Conservation (phyloP, 2,888 invertebrate genomes). For the Morinoia aosen region DNA sequence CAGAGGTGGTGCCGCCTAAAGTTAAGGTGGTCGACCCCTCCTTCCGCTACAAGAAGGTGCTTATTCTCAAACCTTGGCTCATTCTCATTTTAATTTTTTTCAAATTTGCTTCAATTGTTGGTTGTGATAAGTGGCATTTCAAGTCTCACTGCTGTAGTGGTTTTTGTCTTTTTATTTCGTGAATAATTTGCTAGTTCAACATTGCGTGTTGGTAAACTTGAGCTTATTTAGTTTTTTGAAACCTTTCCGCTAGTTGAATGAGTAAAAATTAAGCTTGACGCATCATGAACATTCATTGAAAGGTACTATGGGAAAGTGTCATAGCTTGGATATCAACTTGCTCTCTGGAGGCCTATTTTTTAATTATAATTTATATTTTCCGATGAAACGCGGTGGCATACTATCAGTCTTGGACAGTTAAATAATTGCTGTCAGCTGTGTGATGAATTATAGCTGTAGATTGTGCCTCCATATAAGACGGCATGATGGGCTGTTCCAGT, state of each 20-base stretch:
- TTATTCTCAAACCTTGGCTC: background rate
- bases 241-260: background rate
- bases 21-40: constrained; percentile 66
- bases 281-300: background rate
- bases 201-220: background rate
- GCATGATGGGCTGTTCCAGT: background rate
- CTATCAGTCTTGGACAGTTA: background rate
- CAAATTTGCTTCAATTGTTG: background rate
- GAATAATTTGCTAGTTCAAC: background rate
- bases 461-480: background rate
- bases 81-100: background rate
- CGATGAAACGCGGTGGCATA: background rate
- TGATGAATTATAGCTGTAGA: background rate
- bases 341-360: background rate
- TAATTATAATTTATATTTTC: background rate
- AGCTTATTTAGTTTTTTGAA: background rate
- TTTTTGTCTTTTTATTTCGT: background rate
- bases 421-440: background rate
- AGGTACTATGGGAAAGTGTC: background rate
- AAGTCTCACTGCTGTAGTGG: background rate
- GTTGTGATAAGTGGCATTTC: background rate
- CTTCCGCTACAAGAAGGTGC: constrained; percentile 55
- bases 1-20: constrained; percentile 64
- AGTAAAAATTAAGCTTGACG: background rate
- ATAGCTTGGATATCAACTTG: background rate